Conservation (phyloP, 2,797 vertebrate species). For the Macroramphosus scolopax region DNA sequence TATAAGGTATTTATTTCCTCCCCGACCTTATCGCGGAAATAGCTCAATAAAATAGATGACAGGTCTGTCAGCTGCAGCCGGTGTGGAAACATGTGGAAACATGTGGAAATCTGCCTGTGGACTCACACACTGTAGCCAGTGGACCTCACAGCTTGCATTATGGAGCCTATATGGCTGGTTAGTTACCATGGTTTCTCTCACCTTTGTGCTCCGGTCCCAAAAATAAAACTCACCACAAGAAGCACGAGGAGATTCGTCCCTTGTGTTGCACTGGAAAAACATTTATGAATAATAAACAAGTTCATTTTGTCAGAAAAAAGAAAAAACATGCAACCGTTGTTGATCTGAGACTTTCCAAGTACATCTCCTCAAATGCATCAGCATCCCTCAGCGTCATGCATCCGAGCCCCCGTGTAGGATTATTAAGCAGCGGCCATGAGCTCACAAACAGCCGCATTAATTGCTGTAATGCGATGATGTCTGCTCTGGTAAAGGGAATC, state of each 20-base stretch:
- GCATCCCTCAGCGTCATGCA: conserved; percentile 24
- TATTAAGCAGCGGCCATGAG: conserved; percentile 31
- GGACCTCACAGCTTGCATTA: conserved; percentile 34
- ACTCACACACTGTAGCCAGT: conserved; percentile 42
- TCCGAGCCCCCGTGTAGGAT: conserved; percentile 19
- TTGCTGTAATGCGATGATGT: conserved; percentile 27
- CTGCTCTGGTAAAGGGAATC: conserved; percentile 22
- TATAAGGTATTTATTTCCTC: conserved; percentile 5
- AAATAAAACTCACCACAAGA: conserved; percentile 48
- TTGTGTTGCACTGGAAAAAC: conserved; percentile 24
- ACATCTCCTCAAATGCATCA: no score
- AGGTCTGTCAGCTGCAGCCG: no score
- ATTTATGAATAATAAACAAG: conserved; percentile 50
- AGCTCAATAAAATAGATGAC: conserved; percentile 1
- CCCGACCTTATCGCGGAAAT: conserved; percentile 6
- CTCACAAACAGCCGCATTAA: conserved; percentile 33
- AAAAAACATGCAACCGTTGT: no score
- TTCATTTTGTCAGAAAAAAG: no score
- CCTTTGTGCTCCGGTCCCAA: conserved; percentile 23
- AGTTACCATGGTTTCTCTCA: conserved; percentile 62
- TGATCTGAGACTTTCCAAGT: no score
- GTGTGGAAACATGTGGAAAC: no score
- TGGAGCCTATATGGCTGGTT: conserved; percentile 35
- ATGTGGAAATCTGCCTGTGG: no score
- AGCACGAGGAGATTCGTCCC: conserved; percentile 18